These are phyloP conservation scores for Pedionomus torquatus DNA, from an alignment of 2,113 vertebrate species.

Conservation along the genomic window DNA sequence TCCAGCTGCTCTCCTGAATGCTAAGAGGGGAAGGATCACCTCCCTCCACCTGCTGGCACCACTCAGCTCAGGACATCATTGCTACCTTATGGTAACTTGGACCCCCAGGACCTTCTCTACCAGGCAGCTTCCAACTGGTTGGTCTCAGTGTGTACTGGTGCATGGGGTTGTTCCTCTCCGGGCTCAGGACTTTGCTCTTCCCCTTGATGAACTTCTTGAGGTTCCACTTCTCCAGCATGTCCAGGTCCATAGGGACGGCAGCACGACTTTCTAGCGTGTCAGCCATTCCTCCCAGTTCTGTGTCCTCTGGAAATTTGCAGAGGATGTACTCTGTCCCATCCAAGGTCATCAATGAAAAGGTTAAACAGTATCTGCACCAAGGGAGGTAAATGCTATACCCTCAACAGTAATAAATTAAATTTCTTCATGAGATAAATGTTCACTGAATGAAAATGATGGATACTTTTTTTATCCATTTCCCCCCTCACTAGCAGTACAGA, in stretches of 20 bases:
- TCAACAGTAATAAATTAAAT: background rate
- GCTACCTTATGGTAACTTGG: background rate
- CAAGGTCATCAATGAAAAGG: fast-evolving
- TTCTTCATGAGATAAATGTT: background rate
- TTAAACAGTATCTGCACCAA: background rate
- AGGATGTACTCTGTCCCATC: background rate
- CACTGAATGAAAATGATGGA: background rate
- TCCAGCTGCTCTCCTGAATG: background rate
- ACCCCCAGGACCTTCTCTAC: background rate
- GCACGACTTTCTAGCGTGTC: fast-evolving
- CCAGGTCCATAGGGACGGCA: background rate
- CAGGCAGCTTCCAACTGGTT: background rate
- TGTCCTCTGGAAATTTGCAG: background rate
- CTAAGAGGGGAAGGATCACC: background rate
- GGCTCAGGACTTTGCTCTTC: background rate
- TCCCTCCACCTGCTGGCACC: background rate
- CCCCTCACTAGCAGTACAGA: background rate
- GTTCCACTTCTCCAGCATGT: background rate
- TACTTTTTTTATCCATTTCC: background rate
- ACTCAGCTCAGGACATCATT: no score
- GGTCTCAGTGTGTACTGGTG: background rate
- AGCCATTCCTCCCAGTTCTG: background rate
- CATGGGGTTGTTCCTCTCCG: background rate
- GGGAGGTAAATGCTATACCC: background rate
- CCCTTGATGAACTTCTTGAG: background rate